phyloP scores from a whole-genome alignment of 2,113 vertebrate genomes.

The Gobius niger region DNA sequence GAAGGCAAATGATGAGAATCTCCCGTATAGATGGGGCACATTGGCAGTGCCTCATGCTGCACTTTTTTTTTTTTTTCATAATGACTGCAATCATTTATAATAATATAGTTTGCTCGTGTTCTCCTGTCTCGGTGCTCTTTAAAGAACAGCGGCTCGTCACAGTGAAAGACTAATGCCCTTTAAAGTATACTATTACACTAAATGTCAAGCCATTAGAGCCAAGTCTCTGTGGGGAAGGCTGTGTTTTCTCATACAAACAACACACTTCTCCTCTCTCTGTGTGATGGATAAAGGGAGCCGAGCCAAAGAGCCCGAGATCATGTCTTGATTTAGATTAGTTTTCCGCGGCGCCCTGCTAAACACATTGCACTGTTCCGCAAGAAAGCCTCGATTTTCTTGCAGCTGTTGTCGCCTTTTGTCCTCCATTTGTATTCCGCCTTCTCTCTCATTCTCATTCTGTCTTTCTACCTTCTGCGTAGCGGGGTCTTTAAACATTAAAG shows the following conservation, averaged over 20 bases:
- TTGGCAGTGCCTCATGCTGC: no score
- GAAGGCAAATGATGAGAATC: no score
- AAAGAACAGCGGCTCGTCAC: conserved; percentile 3
- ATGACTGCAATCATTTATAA: neutral
- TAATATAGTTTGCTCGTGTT: neutral
- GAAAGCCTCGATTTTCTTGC: neutral
- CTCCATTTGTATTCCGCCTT: conserved; percentile 55
- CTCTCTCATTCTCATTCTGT: neutral
- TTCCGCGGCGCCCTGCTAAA: neutral
- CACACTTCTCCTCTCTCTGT: neutral
- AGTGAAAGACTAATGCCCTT: conserved; percentile 12
- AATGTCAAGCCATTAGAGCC: conserved; percentile 8
- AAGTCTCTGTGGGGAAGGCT: conserved; percentile 4
- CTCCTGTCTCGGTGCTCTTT: neutral
- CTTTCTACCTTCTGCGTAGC: conserved; percentile 31
- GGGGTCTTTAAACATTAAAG: conserved; percentile 77
- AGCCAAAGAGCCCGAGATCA: conserved; percentile 11
- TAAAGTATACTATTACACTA: conserved; percentile 9
- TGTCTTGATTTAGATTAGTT: conserved; percentile 35
- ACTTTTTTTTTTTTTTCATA: neutral
- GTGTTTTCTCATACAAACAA: conserved; percentile 6
- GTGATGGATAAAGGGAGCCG: conserved; percentile 15
- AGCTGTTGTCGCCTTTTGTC: conserved; percentile 45
- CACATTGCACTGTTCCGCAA: conserved; percentile 11
- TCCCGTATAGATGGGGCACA: neutral